phyloP scores from a whole-genome alignment of 1,140 invertebrate species.

The Nasonia giraulti region DNA sequence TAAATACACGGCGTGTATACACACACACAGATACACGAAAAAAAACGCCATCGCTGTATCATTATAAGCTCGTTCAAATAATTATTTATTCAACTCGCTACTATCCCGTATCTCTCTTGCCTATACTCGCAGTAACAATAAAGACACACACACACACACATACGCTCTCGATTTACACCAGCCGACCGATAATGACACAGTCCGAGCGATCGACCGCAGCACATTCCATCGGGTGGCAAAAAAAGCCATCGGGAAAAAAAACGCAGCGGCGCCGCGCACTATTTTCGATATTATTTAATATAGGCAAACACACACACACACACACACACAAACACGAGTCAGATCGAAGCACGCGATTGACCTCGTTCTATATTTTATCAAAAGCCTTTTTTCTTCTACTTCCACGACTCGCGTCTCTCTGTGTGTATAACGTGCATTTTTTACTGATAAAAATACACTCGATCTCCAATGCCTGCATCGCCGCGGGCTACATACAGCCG shows the following conservation, averaged over 20 bases:
- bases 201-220: too few relatives aligned
- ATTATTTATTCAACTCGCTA: background rate
- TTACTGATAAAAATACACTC: conserved; percentile 12
- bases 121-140: background rate
- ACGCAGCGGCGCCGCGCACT: background rate
- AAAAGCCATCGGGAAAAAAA: background rate
- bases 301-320: background rate
- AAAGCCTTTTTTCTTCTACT: background rate
- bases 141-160: background rate
- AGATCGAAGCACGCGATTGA: background rate
- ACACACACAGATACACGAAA: background rate
- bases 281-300: background rate
- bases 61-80: background rate
- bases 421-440: background rate
- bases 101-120: background rate
- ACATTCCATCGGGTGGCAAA: too few relatives aligned
- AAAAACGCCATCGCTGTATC: background rate
- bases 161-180: background rate
- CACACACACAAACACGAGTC: background rate
- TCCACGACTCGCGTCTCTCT: too few relatives aligned
- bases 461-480: background rate
- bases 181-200: too few relatives aligned
- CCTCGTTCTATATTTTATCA: conserved; percentile 22
- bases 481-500: background rate
- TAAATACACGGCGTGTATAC: background rate